Conservation (phyloP, 1,140 invertebrate species). For the Hormaphis cornu region DNA sequence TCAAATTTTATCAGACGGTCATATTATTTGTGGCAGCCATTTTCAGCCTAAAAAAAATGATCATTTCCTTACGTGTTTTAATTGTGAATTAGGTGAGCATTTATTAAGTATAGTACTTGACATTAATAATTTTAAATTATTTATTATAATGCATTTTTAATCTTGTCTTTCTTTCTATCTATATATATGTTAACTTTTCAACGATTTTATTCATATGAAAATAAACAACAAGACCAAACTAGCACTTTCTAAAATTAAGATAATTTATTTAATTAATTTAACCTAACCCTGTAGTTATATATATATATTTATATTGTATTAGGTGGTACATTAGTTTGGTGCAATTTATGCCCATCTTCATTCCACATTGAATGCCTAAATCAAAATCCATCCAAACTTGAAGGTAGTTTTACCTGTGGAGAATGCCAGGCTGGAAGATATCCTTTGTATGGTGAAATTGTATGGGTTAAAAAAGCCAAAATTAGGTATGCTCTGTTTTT, state of each 20-base stretch:
- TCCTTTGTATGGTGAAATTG: conserved; percentile 83
- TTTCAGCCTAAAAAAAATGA: conserved; percentile 44
- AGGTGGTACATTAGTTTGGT: conserved; percentile 82
- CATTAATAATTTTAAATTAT: background rate
- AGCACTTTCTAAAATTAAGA: too few relatives aligned
- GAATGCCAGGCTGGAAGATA: conserved; percentile 79
- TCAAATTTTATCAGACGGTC: conserved; percentile 57
- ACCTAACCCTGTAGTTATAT: too few relatives aligned
- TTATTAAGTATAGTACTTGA: background rate
- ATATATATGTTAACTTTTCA: too few relatives aligned
- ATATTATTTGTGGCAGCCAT: conserved; percentile 83
- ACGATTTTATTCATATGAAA: too few relatives aligned
- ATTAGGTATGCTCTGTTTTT: conserved; percentile 48
- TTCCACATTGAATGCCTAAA: conserved; percentile 81
- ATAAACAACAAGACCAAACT: too few relatives aligned
- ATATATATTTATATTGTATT: background rate
- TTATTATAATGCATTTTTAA: too few relatives aligned
- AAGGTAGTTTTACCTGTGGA: conserved; percentile 71
- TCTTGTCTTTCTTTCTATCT: too few relatives aligned
- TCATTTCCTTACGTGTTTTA: conserved; percentile 84
- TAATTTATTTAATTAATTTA: too few relatives aligned
- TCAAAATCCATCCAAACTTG: conserved; percentile 55
- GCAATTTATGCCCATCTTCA: conserved; percentile 84
- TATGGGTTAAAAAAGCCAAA: conserved; percentile 82
- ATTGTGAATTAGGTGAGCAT: conserved; percentile 60